Base-by-base conservation (phyloP, 2,113 vertebrate species). In the Oryzias woworae region DNA sequence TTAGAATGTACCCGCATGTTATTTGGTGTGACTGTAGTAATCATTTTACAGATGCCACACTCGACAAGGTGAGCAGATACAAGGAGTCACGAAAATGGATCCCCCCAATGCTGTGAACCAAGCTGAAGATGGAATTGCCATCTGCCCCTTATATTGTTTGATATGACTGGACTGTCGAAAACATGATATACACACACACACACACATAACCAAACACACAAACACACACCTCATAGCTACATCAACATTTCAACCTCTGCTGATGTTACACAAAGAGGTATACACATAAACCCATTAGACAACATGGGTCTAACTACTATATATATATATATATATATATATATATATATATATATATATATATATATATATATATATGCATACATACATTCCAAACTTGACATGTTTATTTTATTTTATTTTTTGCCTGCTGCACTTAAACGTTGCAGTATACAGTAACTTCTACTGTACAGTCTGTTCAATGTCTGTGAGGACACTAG, bases 401-500 rank as follows among this genome's bases (percentile, higher is more conserved):
- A 82, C 85, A 78, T 85, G 81, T 86, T 17, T 45, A 8, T 10
- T 45, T 45, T 45, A 17, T 45, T 17, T 20, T 20, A 20, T 20
- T 18, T 80, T 81, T 82, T 89, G 73, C 67, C 83, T 84, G 72
- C 81, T 77, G 85, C 83, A 85, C 81, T 77, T 69, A 75, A 73
- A 73, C 85, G 84, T 87, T 75, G 70, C 74, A 87, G 73, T 80
- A 84, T 84, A 69, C 83, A 84, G 83, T 85, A 81, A 10, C 78
- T 83, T 77, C 82, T 83, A 85, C 89, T 88, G 89, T 92, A 91
- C 87, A 91, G 89, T 90, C 89, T 87, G 83, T 91, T 89, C 83
- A 87, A 88, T 92, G 89, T 92, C 89, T 88, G 90, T 93, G 91
- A 89, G 91, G 89, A 84, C 87, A 89, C 90, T 82, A 85, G 84